Evolutionary conservation across 1,140 invertebrate species (phyloP), one percentile per base, ranked within the genome.

Genomic region (Heliothis subflexa): DNA sequence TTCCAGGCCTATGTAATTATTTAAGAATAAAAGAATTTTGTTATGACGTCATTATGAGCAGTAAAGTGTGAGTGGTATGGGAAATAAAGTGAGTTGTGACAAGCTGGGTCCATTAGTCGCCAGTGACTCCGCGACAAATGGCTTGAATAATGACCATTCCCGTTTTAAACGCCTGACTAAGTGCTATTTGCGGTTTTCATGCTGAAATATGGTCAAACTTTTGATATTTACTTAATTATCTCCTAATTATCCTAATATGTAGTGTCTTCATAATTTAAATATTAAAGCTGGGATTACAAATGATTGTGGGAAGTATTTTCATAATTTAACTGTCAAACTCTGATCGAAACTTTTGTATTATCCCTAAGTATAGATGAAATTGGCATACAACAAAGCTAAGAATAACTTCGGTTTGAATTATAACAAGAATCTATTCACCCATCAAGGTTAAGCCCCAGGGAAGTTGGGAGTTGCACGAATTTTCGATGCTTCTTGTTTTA

Each of bases 121-220:
- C 62, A 64, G 79, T 78, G 82, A 78, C 79, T 81, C 79, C 77
- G 83, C 78, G 82, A 86, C 85, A 86, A 85, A 86, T 86, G 80
- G 80, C 70, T 77, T 81, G 80, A 86, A 78, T 85, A 86, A 83
- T 83, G 83, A 64, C 78, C 79, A 61, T 71, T 78, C 72, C 71
- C 57, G 47, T 78, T 81, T 83, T 80, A 78, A 81, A 79, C 74
- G 79, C 70, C 73, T 80, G 78, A 81, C 75, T 82, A 79, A 79
- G 81, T 81, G 70, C 79, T 72, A 73, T 83, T 75, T 78, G 77
- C 78, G 81, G 77, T 64, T 72, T 66, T 25, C 40, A 47, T 57
- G 13, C 71, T 61, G 16, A 73, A 73, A 73, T 73, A 61, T 59
- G 54, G 28, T 21, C n/a, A 25, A 71, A 54, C 7, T 52, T 55